Conservation (phyloP, 2,888 invertebrate species). For the Dicyrtomina minuta region DNA sequence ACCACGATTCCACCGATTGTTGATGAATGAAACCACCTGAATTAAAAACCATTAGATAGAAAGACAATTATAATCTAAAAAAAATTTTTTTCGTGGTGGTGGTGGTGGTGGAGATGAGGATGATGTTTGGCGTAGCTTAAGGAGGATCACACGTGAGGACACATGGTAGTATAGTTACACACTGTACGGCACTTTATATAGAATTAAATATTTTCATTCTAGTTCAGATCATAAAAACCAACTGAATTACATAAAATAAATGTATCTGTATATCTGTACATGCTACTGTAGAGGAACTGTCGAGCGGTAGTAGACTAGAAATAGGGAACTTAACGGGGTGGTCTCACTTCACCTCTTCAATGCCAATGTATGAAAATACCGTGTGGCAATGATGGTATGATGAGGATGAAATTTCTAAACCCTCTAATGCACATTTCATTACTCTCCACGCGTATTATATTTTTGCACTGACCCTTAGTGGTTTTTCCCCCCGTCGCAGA, state of each 20-base stretch:
- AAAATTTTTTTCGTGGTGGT: background rate
- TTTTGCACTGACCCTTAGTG: conserved; percentile 31
- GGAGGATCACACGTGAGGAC: background rate
- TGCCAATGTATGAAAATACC: conserved; percentile 17
- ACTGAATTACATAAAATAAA: too few relatives aligned
- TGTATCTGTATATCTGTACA: too few relatives aligned
- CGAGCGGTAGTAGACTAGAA: too few relatives aligned
- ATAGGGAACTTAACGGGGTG: conserved; percentile 11
- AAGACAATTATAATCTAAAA: conserved; percentile 11
- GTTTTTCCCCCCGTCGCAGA: too few relatives aligned
- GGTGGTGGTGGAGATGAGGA: background rate
- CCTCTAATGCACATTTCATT: conserved; percentile 23
- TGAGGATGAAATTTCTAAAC: conserved; percentile 1
- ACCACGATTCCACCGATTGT: conserved; percentile 14
- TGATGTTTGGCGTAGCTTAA: background rate
- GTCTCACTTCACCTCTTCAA: conserved; percentile 30
- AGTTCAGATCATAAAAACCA: too few relatives aligned
- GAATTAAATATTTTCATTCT: too few relatives aligned
- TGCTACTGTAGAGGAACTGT: too few relatives aligned
- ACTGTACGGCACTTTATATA: background rate
- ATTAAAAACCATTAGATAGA: conserved; percentile 21
- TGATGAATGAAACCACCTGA: conserved; percentile 21
- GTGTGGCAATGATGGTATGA: conserved; percentile 1
- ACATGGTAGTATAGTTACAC: conserved; percentile 6
- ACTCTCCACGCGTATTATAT: conserved; percentile 6